Percentiles rank a stretch among this genome's conserved stretches.
These are phyloP conservation scores for Brevimyrus niger DNA, from an alignment of 2,113 vertebrate species.

Conservation along the genomic window DNA sequence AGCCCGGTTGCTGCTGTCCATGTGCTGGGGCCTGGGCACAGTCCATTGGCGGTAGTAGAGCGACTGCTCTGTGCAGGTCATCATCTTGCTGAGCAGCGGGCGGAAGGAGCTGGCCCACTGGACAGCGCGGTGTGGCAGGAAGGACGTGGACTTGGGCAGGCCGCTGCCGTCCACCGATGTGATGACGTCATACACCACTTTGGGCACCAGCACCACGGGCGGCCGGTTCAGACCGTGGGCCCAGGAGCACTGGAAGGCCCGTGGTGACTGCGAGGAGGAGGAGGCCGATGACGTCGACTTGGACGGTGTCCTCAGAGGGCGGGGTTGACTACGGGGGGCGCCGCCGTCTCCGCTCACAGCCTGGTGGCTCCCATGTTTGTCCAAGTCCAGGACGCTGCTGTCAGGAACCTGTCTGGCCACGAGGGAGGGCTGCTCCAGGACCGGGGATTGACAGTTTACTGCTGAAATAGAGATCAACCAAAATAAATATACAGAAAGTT, in stretches of 20 bases:
- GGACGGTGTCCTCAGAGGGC: conserved; percentile 37
- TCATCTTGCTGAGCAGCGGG: conserved; percentile 87
- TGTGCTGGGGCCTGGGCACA: conserved; percentile 75
- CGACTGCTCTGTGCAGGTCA: conserved; percentile 96
- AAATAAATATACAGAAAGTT: not conserved
- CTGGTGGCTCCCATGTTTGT: conserved; percentile 18
- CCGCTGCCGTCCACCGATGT: conserved; percentile 79
- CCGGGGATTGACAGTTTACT: conserved; percentile 29
- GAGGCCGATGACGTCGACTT: conserved; percentile 64
- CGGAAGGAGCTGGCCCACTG: conserved; percentile 92
- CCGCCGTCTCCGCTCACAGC: not conserved
- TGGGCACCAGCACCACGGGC: conserved; percentile 83
- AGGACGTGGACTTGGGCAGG: conserved; percentile 84
- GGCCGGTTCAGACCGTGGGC: conserved; percentile 72
- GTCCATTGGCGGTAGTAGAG: conserved; percentile 98
- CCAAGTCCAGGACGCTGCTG: conserved; percentile 35
- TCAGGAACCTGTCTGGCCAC: conserved; percentile 32
- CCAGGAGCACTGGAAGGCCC: conserved; percentile 71
- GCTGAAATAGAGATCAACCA: conserved; percentile 4
- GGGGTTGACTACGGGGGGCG: not conserved
- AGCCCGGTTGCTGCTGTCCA: conserved; percentile 82
- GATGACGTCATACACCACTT: conserved; percentile 78
- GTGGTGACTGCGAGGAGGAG: conserved; percentile 56
- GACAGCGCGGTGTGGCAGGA: conserved; percentile 83
- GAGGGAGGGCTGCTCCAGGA: not conserved